A percentile compares a stretch with the other conserved stretches of the same genome.
Conservation (phyloP, 2,797 vertebrate species). For the Leuciscus waleckii region DNA sequence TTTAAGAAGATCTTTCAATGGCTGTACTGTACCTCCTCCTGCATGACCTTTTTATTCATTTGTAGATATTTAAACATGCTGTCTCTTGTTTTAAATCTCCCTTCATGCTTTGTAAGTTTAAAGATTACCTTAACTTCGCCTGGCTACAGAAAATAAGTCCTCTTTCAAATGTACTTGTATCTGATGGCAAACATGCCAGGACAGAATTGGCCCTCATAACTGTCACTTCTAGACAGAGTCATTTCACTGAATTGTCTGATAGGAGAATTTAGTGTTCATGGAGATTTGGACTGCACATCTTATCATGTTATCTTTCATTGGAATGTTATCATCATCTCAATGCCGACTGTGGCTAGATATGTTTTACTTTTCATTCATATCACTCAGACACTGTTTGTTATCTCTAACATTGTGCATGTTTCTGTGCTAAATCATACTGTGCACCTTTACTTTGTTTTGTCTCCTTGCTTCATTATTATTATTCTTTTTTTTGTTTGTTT, state of each 20-base stretch:
- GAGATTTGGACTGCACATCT: background rate
- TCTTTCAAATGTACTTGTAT: slow-evolving; percentile 23
- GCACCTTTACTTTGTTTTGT: background rate
- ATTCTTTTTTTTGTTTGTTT: background rate
- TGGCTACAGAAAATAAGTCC: slow-evolving; percentile 16
- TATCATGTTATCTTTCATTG: slow-evolving; percentile 6
- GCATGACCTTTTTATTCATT: background rate
- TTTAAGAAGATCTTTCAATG: slow-evolving; percentile 3
- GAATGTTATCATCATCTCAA: background rate
- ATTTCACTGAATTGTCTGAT: background rate
- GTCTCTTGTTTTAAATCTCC: slow-evolving; percentile 38
- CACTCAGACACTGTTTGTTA: slow-evolving; percentile 4
- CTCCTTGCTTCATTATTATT: slow-evolving; percentile 1
- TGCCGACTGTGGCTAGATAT: slow-evolving; percentile 20
- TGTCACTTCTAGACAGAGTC: slow-evolving; percentile 36
- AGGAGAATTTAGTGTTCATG: background rate
- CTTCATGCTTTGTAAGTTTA: slow-evolving; percentile 12
- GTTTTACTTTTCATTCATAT: slow-evolving; percentile 1
- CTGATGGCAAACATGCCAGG: slow-evolving; percentile 62
- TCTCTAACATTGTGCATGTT: slow-evolving; percentile 1
- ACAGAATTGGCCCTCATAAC: slow-evolving; percentile 63
- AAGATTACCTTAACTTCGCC: slow-evolving; percentile 36
- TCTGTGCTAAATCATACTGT: slow-evolving; percentile 9
- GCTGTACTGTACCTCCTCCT: background rate
- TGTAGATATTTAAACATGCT: slow-evolving; percentile 41